These are phyloP conservation scores for Hippocampus comes DNA, from an alignment of 2,113 vertebrate species.

Conservation along the genomic window DNA sequence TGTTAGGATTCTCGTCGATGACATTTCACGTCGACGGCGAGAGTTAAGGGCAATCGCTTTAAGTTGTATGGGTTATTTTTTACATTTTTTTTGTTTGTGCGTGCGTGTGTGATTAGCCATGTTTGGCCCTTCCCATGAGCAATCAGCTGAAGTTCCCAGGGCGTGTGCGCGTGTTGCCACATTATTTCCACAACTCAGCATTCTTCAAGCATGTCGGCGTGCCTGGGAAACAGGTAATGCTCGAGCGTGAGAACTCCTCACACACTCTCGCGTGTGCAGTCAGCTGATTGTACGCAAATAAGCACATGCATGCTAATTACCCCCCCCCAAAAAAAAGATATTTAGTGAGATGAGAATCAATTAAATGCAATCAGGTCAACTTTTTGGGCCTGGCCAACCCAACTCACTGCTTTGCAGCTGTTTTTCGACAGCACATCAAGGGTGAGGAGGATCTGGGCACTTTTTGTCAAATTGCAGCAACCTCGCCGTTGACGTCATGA, in stretches of 20 bases:
- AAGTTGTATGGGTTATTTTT: too few relatives aligned
- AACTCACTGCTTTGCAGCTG: neutral
- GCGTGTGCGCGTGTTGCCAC: slow-evolving; percentile 6
- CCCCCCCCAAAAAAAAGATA: neutral
- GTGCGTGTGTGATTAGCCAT: slow-evolving; percentile 39
- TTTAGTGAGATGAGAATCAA: too few relatives aligned
- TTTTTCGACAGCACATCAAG: neutral
- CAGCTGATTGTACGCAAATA: slow-evolving; percentile 18
- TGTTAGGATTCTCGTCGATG: too few relatives aligned
- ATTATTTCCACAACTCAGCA: slow-evolving; percentile 58
- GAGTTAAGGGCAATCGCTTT: too few relatives aligned
- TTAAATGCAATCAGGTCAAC: too few relatives aligned
- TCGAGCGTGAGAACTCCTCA: slow-evolving; percentile 51
- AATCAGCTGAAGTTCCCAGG: slow-evolving; percentile 44
- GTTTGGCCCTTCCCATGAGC: slow-evolving; percentile 57
- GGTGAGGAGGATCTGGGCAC: neutral
- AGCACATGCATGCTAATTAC: too few relatives aligned
- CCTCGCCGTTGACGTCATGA: neutral
- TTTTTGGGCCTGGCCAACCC: too few relatives aligned
- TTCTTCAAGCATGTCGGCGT: slow-evolving; percentile 34
- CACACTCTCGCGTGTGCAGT: slow-evolving; percentile 13
- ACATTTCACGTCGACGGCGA: too few relatives aligned
- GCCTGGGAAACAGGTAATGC: slow-evolving; percentile 55
- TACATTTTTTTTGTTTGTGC: too few relatives aligned
- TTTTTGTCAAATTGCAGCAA: neutral